These are phyloP conservation scores for Gasterosteus aculeatus DNA, from an alignment of 2,113 vertebrate genomes.

Conservation along the genomic window DNA sequence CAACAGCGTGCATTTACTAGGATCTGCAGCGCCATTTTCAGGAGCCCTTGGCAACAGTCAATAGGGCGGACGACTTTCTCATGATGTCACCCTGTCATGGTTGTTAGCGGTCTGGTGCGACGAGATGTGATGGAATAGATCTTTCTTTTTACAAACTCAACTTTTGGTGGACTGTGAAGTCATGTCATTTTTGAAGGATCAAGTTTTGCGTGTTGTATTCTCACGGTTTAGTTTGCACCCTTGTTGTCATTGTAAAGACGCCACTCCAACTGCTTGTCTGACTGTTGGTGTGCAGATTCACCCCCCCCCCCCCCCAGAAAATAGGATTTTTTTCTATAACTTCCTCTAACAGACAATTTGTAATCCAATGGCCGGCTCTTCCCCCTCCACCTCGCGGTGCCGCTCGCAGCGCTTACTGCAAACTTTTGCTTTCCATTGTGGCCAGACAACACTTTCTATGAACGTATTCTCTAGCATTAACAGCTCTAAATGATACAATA, in stretches of 20 bases:
- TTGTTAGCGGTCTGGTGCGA: conserved; percentile 22
- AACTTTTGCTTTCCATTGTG: neutral
- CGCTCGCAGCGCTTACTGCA: neutral
- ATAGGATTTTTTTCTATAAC: neutral
- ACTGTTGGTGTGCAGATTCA: neutral
- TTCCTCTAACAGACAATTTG: neutral
- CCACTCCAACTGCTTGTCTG: neutral
- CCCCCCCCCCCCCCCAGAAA: neutral
- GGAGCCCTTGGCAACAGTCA: conserved; percentile 81
- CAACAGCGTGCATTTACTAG: conserved; percentile 69
- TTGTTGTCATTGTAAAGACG: neutral
- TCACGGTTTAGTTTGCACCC: neutral
- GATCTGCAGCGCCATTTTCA: conserved; percentile 70
- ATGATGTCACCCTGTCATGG: conserved; percentile 76
- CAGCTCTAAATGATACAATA: too few relatives aligned
- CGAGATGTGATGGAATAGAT: conserved; percentile 14
- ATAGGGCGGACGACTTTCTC: conserved; percentile 74
- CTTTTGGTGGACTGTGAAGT: conserved; percentile 1
- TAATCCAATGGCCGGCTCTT: neutral
- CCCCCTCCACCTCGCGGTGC: neutral
- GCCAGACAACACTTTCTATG: neutral
- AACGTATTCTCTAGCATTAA: neutral
- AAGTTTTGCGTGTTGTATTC: neutral
- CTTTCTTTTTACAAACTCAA: neutral
- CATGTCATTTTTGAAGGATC: neutral